phyloP scores from a whole-genome alignment of 1,140 invertebrate species.

The Megalonaias nervosa region DNA sequence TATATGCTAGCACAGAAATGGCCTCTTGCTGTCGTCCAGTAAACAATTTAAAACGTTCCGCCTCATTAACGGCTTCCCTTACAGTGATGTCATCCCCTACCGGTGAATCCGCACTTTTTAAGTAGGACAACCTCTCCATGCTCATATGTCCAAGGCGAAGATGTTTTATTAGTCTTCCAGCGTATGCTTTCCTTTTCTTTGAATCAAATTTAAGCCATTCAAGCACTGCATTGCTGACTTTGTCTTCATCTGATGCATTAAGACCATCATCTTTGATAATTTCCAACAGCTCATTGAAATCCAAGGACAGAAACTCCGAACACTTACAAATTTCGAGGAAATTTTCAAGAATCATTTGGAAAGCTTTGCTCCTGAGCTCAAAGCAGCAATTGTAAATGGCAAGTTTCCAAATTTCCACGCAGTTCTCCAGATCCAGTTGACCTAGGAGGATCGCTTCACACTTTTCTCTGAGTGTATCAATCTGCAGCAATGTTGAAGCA shows the following conservation, averaged over 20 bases:
- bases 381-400: slow-evolving; percentile 52
- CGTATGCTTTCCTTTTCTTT: slow-evolving; percentile 34
- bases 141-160: slow-evolving; percentile 52
- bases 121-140: slow-evolving; percentile 52
- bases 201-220: slow-evolving; percentile 53
- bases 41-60: slow-evolving; percentile 58
- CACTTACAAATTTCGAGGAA: slow-evolving; percentile 52
- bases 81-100: slow-evolving; percentile 45
- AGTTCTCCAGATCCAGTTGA: slow-evolving; percentile 53
- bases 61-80: slow-evolving; percentile 51
- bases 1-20: slow-evolving; percentile 46
- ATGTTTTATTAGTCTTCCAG: slow-evolving; percentile 48
- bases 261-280: slow-evolving; percentile 58
- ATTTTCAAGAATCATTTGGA: slow-evolving; percentile 48
- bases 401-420: slow-evolving; percentile 57
- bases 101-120: slow-evolving; percentile 31
- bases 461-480: slow-evolving; percentile 55
- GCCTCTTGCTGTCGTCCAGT: slow-evolving; percentile 57
- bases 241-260: slow-evolving; percentile 50
- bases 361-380: slow-evolving; percentile 47
- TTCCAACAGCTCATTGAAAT: slow-evolving; percentile 53
- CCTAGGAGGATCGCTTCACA: slow-evolving; percentile 58
- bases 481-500: slow-evolving; percentile 56
- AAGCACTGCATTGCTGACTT: slow-evolving; percentile 50
- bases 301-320: slow-evolving; percentile 51